Percentiles rank a stretch among this genome's conserved stretches.
These are phyloP conservation scores for Dolichopus griseipennis DNA, from an alignment of 2,888 invertebrate genomes.

Conservation along the genomic window DNA sequence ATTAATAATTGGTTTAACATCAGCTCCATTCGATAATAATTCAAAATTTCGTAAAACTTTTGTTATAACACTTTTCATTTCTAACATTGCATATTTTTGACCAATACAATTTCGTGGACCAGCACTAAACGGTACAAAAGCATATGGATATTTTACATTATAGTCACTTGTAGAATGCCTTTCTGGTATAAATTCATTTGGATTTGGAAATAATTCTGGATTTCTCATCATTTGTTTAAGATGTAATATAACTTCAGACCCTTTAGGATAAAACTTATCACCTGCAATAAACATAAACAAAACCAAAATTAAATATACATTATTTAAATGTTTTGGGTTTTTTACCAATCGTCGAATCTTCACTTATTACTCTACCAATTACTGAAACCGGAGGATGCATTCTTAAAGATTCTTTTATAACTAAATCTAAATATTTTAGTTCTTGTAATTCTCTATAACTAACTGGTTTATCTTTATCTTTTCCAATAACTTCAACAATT, in stretches of 20 bases:
- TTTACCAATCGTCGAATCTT: constrained; percentile 49
- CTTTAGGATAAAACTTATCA: constrained; percentile 30
- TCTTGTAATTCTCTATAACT: constrained; percentile 30
- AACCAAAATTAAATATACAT: background rate
- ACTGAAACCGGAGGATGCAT: constrained; percentile 57
- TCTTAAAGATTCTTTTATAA: constrained; percentile 57
- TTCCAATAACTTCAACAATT: constrained; percentile 31
- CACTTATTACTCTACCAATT: constrained; percentile 48
- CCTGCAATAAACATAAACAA: constrained; percentile 27
- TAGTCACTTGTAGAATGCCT: constrained; percentile 38
- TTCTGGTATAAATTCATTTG: constrained; percentile 34
- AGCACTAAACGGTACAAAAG: constrained; percentile 39
- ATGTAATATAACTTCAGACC: constrained; percentile 32
- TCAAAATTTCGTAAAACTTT: constrained; percentile 33
- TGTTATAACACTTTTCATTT: constrained; percentile 35
- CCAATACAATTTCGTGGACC: constrained; percentile 48
- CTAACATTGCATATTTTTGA: constrained; percentile 38
- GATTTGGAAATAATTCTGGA: constrained; percentile 30
- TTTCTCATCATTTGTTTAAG: constrained; percentile 34
- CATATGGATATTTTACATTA: constrained; percentile 35
- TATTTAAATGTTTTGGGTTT: constrained; percentile 10
- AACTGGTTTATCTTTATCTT: constrained; percentile 25
- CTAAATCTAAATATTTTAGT: constrained; percentile 48
- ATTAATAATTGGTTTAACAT: constrained; percentile 28
- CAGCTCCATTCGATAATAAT: constrained; percentile 32